A percentile compares a stretch with the other conserved stretches of the same genome.
phyloP scores from a whole-genome alignment of 2,797 vertebrate genomes.

The Pelodytes ibericus region DNA sequence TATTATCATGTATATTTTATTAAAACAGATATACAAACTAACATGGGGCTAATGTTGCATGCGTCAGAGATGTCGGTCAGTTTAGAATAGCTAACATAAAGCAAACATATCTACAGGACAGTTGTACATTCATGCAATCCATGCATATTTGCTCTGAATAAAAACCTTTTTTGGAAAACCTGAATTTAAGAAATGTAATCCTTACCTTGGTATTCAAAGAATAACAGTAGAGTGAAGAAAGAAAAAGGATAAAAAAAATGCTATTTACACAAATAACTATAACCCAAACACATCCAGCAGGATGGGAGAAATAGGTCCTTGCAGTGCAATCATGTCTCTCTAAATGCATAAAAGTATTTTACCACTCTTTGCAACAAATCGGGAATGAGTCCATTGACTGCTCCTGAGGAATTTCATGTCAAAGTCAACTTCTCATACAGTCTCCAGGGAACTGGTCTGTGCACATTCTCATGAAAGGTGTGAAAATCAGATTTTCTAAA shows the following conservation, averaged over 20 bases:
- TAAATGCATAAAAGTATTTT: constrained; percentile 79
- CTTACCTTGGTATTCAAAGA: constrained; percentile 72
- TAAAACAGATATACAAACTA: neutral
- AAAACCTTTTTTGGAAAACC: constrained; percentile 61
- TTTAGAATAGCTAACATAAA: constrained; percentile 68
- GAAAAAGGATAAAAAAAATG: constrained; percentile 66
- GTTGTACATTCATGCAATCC: constrained; percentile 68
- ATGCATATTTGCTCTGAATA: no score
- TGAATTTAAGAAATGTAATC: constrained; percentile 76
- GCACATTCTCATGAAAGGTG: constrained; percentile 92
- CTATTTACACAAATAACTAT: constrained; percentile 76
- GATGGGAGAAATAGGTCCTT: constrained; percentile 73
- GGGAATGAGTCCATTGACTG: constrained; percentile 76
- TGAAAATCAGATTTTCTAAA: constrained; percentile 99
- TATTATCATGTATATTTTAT: neutral
- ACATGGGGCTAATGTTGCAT: constrained; percentile 13
- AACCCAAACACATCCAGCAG: constrained; percentile 68
- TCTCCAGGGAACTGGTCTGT: constrained; percentile 81
- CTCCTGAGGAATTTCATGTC: constrained; percentile 78
- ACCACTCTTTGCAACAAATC: constrained; percentile 77
- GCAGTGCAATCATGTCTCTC: constrained; percentile 75
- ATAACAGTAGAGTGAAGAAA: constrained; percentile 56
- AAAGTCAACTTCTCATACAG: constrained; percentile 88
- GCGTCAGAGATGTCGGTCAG: neutral
- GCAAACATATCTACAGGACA: constrained; percentile 62